Evolutionary conservation across 2,888 invertebrate species (phyloP).

Genomic region (Callosobruchus maculatus): DNA sequence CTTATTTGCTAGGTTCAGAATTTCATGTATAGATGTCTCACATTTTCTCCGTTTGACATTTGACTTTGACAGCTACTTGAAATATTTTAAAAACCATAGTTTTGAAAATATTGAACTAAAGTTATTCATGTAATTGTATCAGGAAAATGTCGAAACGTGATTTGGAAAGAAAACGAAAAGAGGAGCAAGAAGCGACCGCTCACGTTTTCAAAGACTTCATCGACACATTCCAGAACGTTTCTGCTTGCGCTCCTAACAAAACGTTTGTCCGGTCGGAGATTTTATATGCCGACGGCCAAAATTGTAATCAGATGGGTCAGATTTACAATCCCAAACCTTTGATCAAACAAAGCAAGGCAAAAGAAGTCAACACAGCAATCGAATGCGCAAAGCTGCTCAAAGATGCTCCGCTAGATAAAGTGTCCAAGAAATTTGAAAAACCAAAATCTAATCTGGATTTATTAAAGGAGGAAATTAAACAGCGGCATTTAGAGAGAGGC

Average conservation of each 20-base stretch:
- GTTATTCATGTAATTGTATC: too few relatives aligned
- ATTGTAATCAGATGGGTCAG: conserved; percentile 76
- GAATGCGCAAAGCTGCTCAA: conserved; percentile 65
- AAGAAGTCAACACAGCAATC: conserved; percentile 58
- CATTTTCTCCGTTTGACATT: too few relatives aligned
- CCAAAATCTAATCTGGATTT: conserved; percentile 95
- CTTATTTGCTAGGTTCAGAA: too few relatives aligned
- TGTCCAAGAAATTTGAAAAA: conserved; percentile 68
- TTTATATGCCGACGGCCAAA: conserved; percentile 83
- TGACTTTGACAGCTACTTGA: too few relatives aligned
- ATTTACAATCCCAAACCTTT: conserved; percentile 86
- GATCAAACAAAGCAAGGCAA: conserved; percentile 49
- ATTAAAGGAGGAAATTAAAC: conserved; percentile 94
- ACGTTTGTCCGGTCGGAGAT: conserved; percentile 80
- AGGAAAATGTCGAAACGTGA: conserved; percentile 20
- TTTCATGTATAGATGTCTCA: too few relatives aligned
- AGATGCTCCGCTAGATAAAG: conserved; percentile 53
- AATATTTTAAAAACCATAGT: too few relatives aligned
- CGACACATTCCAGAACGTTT: conserved; percentile 78
- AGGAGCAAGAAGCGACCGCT: conserved; percentile 84
- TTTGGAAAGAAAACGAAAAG: conserved; percentile 51
- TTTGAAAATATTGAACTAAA: too few relatives aligned
- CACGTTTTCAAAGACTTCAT: conserved; percentile 94
- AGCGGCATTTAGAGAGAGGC: conserved; percentile 90
- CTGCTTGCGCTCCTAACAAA: conserved; percentile 58